A percentile compares a stretch with the other conserved stretches of the same genome.
Evolutionary conservation across 2,888 invertebrate genomes (phyloP).

Genomic region (Plebejus anna): DNA sequence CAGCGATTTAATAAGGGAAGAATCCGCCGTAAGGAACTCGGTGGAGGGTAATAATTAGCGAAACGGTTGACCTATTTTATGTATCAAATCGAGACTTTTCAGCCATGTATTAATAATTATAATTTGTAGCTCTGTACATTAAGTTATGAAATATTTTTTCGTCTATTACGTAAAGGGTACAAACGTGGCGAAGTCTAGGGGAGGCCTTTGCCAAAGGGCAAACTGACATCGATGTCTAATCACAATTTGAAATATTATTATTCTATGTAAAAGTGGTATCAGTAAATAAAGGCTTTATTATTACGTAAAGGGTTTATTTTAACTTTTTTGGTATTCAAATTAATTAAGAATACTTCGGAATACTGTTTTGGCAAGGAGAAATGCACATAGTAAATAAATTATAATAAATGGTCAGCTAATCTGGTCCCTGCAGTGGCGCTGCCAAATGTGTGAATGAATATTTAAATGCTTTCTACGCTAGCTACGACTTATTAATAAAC

Average conservation of each 20-base stretch:
- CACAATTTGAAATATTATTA: too few relatives aligned
- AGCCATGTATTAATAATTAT: not conserved
- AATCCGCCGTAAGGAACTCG: not conserved
- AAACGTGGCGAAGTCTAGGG: too few relatives aligned
- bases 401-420: conserved; percentile 26
- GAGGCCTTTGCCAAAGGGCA: too few relatives aligned
- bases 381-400: conserved; percentile 18
- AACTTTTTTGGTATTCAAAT: not conserved
- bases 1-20: not conserved
- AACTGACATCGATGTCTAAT: too few relatives aligned
- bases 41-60: conserved; percentile 7
- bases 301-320: not conserved
- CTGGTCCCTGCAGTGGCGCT: conserved; percentile 8
- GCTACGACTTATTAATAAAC: conserved; percentile 2
- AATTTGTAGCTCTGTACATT: not conserved
- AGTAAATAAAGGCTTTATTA: too few relatives aligned
- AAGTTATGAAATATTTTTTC: not conserved
- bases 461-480: conserved; percentile 15
- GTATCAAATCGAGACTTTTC: not conserved
- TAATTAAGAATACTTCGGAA: not conserved
- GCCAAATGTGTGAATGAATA: conserved; percentile 26
- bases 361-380: not conserved
- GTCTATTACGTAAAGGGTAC: not conserved
- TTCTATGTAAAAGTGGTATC: too few relatives aligned
- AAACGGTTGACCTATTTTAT: not conserved